phyloP scores from a whole-genome alignment of 1,140 invertebrate species.

The Palaemon carinicauda region DNA sequence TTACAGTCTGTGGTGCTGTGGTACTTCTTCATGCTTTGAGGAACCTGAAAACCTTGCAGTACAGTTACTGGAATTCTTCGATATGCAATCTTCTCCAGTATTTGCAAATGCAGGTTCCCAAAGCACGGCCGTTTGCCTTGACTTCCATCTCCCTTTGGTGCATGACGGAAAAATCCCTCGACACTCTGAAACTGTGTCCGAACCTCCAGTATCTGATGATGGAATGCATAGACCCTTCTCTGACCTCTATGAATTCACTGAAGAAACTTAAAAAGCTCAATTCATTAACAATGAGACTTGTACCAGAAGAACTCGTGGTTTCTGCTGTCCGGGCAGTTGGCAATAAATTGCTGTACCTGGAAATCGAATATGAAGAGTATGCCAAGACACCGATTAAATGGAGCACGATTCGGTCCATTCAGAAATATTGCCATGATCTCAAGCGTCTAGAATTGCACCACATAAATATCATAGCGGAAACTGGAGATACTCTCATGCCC shows the following conservation, averaged over 20 bases:
- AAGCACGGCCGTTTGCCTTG: constrained; percentile 1
- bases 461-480: neutral
- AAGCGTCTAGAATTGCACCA: constrained; percentile 16
- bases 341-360: neutral
- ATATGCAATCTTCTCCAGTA: constrained; percentile 19
- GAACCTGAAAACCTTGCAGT: constrained; percentile 18
- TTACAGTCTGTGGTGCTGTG: constrained; percentile 23
- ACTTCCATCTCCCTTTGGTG: constrained; percentile 21
- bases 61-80: constrained; percentile 32
- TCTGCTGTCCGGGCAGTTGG: neutral
- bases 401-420: neutral
- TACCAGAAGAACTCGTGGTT: constrained; percentile 1
- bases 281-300: constrained; percentile 21
- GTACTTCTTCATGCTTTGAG: constrained; percentile 10
- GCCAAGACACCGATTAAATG: neutral
- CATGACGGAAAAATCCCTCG: neutral
- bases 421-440: neutral
- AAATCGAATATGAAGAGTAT: constrained; percentile 30
- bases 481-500: neutral
- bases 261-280: neutral
- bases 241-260: neutral
- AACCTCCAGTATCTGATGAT: constrained; percentile 19
- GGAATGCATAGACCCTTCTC: constrained; percentile 23
- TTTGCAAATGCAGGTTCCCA: neutral
- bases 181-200: constrained; percentile 13